A percentile compares a stretch with the other conserved stretches of the same genome.
Conservation (phyloP, 2,797 vertebrate genomes). For the Tokudaia muenninki region DNA sequence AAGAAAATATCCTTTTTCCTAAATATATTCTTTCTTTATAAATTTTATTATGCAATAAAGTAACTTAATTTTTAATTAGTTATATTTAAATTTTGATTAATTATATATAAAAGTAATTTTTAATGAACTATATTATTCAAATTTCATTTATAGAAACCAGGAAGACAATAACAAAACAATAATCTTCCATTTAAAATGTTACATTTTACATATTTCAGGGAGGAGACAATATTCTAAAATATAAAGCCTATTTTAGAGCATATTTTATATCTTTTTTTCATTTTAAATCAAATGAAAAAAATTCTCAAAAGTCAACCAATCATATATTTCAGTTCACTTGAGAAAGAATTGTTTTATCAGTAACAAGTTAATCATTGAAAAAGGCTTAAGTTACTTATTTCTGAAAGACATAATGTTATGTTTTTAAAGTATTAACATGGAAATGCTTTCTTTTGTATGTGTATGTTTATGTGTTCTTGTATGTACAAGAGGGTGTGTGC, state of each 20-base stretch:
- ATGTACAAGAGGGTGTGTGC: neutral
- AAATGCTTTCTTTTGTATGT: neutral
- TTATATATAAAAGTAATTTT: neutral
- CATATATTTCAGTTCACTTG: slow-evolving; percentile 52
- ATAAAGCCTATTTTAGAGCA: neutral
- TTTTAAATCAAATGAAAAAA: slow-evolving; percentile 61
- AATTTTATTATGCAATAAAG: slow-evolving; percentile 44
- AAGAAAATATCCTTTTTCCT: slow-evolving; percentile 27
- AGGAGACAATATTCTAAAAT: slow-evolving; percentile 52
- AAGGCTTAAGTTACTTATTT: slow-evolving; percentile 29
- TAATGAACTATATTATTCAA: slow-evolving; percentile 20
- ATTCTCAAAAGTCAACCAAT: slow-evolving; percentile 44
- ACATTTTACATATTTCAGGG: slow-evolving; percentile 30
- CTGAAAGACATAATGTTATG: neutral
- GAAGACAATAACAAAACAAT: slow-evolving; percentile 9
- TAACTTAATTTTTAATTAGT: neutral
- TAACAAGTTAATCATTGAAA: neutral
- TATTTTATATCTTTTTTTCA: slow-evolving; percentile 21
- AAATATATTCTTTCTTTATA: slow-evolving; percentile 45
- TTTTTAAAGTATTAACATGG: slow-evolving; percentile 37
- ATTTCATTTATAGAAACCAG: slow-evolving; percentile 54
- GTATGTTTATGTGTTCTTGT: neutral
- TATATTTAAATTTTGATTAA: neutral
- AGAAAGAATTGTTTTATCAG: slow-evolving; percentile 15
- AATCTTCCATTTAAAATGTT: slow-evolving; percentile 54